phyloP scores from a whole-genome alignment of 2,797 vertebrate species.

The Notoglanidium macrostoma region DNA sequence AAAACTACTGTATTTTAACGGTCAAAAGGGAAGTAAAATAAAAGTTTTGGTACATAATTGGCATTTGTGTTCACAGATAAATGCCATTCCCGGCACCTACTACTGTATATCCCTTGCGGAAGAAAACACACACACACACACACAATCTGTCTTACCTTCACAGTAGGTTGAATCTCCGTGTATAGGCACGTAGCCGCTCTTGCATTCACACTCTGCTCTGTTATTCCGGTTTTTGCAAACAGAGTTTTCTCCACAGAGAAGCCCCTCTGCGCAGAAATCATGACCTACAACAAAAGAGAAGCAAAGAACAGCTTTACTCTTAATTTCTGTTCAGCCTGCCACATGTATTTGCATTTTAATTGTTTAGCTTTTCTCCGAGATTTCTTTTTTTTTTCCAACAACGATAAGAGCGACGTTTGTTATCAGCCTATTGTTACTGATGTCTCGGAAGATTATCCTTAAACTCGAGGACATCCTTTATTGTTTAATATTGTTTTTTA shows the following conservation, averaged over 20 bases:
- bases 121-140: neutral
- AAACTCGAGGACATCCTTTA: neutral
- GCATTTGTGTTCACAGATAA: neutral
- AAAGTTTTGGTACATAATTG: neutral
- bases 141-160: conserved; percentile 83
- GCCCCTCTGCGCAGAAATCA: conserved; percentile 91
- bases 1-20: no score
- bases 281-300: conserved; percentile 77
- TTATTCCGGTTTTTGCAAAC: conserved; percentile 92
- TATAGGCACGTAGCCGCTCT: conserved; percentile 83
- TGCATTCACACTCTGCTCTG: conserved; percentile 91
- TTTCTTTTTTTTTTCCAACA: neutral
- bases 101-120: no score
- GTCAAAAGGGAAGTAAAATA: neutral
- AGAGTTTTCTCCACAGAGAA: conserved; percentile 91
- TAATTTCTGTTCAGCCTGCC: neutral
- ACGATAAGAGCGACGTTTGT: neutral
- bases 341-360: neutral
- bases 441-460: neutral
- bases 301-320: neutral
- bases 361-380: neutral
- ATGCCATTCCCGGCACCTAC: neutral
- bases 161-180: conserved; percentile 89
- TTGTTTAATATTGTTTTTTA: neutral
- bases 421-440: neutral